These are phyloP conservation scores for Amphipoea oculea DNA, from an alignment of 2,888 invertebrate species.

Conservation along the genomic window DNA sequence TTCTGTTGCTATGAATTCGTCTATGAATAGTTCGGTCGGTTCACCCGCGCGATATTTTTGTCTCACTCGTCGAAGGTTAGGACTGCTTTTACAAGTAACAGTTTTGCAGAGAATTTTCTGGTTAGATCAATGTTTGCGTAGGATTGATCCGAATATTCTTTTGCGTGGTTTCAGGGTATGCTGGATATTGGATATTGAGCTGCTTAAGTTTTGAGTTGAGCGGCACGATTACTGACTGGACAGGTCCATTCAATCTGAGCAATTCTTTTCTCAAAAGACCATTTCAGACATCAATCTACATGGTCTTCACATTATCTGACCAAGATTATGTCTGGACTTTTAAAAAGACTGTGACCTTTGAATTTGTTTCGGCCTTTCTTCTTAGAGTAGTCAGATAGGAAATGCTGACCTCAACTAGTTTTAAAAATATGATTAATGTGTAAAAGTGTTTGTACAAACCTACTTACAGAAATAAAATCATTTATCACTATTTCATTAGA, in stretches of 20 bases:
- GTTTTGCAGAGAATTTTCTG: slow-evolving; percentile 62
- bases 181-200: not conserved
- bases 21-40: slow-evolving; percentile 85
- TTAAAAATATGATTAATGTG: not conserved
- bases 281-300: not conserved
- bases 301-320: not conserved
- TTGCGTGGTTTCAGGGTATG: not conserved
- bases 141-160: slow-evolving; percentile 14
- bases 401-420: not conserved
- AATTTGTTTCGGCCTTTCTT: not conserved
- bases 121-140: slow-evolving; percentile 55
- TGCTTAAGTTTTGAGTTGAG: not conserved
- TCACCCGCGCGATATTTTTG: slow-evolving; percentile 83
- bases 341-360: not conserved
- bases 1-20: slow-evolving; percentile 83
- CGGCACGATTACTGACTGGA: not conserved
- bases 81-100: slow-evolving; percentile 65
- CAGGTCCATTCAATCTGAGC: not conserved
- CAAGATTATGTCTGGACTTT: not conserved
- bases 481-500: not conserved
- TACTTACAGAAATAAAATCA: not conserved
- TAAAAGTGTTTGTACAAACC: not conserved
- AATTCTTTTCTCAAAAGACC: not conserved
- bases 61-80: slow-evolving; percentile 84
- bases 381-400: not conserved